Conservation (phyloP, 2,113 vertebrate genomes). For the Phrynosoma platyrhinos region DNA sequence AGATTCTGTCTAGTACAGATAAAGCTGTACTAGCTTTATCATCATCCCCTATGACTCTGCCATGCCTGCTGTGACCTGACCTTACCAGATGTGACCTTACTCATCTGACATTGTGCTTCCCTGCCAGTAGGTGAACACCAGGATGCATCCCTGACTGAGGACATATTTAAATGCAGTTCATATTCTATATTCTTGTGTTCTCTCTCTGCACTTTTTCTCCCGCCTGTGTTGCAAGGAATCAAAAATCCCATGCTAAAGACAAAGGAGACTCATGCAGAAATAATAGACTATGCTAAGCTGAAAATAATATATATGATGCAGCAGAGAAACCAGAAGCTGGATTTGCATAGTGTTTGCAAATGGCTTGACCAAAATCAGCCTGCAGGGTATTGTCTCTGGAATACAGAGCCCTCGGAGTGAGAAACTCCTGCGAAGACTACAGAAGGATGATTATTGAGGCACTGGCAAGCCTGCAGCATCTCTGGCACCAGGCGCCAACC, state of each 20-base stretch:
- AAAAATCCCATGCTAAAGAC: not conserved
- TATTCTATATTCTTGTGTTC: not conserved
- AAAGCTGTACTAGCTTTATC: not conserved
- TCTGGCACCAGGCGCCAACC: not conserved
- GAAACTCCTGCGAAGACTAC: not conserved
- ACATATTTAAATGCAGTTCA: not conserved
- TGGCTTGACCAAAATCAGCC: not conserved
- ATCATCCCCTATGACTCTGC: not conserved
- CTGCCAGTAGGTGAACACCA: not conserved
- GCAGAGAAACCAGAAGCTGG: not conserved
- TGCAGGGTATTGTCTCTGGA: not conserved
- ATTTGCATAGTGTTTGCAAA: not conserved
- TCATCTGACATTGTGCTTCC: not conserved
- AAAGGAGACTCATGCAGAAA: not conserved
- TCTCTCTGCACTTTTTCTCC: not conserved
- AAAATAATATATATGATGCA: fast-evolving
- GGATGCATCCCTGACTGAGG: too few species aligned
- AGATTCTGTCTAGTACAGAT: not conserved
- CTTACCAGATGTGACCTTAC: not conserved
- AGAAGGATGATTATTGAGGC: fast-evolving
- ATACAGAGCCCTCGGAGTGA: fast-evolving
- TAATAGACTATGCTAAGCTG: not conserved
- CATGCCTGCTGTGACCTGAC: not conserved
- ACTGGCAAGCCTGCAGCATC: not conserved
- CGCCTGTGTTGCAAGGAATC: not conserved